Conservation (phyloP, 64 coral and sea anemone species). For the Montipora capricornis region DNA sequence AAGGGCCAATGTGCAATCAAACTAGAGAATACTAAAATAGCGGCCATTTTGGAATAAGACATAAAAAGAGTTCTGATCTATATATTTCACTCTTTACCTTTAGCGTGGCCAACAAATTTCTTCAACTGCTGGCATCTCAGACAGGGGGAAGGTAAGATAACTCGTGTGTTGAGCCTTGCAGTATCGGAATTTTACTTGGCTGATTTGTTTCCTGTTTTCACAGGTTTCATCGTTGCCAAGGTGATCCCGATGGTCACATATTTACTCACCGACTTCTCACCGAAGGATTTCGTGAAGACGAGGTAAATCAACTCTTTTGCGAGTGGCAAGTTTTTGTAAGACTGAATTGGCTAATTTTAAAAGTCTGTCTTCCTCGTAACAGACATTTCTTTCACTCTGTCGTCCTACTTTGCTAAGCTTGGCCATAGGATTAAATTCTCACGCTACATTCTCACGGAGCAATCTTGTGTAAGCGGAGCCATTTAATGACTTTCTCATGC, state of each 20-base stretch:
- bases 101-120: constrained; percentile 97
- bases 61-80: not conserved
- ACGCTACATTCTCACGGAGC: no score
- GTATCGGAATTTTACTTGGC: not conserved
- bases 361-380: no score
- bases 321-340: no score
- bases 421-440: no score
- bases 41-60: no score
- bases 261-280: constrained; percentile 94
- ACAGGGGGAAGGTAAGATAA: constrained; percentile 86
- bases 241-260: constrained; percentile 88
- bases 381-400: no score
- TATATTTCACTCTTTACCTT: constrained; percentile 6
- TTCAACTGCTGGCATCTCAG: constrained; percentile 90
- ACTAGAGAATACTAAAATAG: no score
- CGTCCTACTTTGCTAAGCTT: no score
- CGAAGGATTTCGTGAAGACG: constrained; percentile 87
- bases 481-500: no score
- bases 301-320: constrained; percentile 58
- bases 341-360: no score
- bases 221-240: constrained; percentile 97
- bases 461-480: no score
- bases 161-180: not conserved
- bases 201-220: not conserved
- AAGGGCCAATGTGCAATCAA: no score